Conservation (phyloP, 2,113 vertebrate genomes). For the Bambusicola thoracicus region DNA sequence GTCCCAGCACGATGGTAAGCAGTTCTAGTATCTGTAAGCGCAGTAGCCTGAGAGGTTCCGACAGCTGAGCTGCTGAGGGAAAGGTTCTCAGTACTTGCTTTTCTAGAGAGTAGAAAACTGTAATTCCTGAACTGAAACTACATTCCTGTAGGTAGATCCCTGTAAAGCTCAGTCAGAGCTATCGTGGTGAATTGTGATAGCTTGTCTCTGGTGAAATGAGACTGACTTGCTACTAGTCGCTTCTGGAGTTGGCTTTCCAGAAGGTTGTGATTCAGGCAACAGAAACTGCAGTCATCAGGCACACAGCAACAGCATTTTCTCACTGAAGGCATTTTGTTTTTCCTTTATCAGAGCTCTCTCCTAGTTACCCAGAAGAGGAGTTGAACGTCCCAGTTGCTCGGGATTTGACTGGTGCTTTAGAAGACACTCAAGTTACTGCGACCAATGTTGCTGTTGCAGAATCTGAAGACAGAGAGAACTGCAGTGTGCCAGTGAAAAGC, state of each 20-base stretch:
- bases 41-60: neutral
- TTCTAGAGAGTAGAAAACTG: neutral
- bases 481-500: neutral
- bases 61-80: neutral
- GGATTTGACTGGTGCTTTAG: neutral
- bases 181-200: neutral
- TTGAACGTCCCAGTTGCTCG: neutral
- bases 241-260: neutral
- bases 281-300: neutral
- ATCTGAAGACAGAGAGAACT: neutral
- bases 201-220: neutral
- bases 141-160: neutral
- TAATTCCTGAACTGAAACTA: neutral
- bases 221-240: neutral
- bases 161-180: neutral
- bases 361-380: neutral
- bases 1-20: slow-evolving; percentile 55
- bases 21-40: neutral
- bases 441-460: neutral
- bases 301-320: neutral
- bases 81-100: neutral
- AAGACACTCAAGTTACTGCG: neutral
- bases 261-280: neutral
- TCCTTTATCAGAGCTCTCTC: slow-evolving; percentile 32
- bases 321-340: neutral